Percentiles rank a stretch among this genome's conserved stretches.
Evolutionary conservation across 1,140 invertebrate genomes (phyloP).

Genomic region (Rhynchophorus ferrugineus): DNA sequence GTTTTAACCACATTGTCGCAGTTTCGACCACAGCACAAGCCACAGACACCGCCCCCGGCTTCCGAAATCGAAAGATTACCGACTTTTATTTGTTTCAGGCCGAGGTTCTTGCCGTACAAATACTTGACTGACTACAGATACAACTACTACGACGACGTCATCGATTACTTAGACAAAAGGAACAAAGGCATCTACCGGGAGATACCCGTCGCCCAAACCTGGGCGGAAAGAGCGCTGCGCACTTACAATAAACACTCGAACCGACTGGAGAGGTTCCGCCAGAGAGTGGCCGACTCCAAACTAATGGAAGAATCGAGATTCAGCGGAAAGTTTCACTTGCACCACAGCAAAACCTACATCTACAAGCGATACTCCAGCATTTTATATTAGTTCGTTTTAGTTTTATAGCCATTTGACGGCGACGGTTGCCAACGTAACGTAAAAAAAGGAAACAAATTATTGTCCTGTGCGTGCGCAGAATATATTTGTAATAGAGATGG

Average conservation of each 20-base stretch:
- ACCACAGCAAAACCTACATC: conserved; percentile 36
- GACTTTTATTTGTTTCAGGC: conserved; percentile 46
- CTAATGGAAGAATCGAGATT: conserved; percentile 32
- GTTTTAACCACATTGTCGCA: too few species aligned
- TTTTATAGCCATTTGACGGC: neutral
- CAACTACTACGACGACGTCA: conserved; percentile 78
- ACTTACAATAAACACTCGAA: conserved; percentile 51
- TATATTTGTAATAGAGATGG: too few species aligned
- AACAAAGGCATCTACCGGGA: conserved; percentile 60
- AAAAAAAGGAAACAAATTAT: neutral
- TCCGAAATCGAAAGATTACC: too few species aligned
- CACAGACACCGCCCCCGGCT: too few species aligned
- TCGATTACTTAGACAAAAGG: conserved; percentile 70
- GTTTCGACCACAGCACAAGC: too few species aligned
- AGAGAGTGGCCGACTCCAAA: conserved; percentile 26
- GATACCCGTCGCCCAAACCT: conserved; percentile 66
- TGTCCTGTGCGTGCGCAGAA: too few species aligned
- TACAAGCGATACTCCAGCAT: conserved; percentile 26
- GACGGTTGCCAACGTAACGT: neutral
- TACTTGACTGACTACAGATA: conserved; percentile 75
- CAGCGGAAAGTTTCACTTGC: conserved; percentile 32
- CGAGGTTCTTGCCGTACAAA: conserved; percentile 68
- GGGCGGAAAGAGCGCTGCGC: conserved; percentile 69
- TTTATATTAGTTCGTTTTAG: neutral
- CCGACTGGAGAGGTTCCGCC: conserved; percentile 27